phyloP scores from a whole-genome alignment of 2,113 vertebrate genomes.

The Tragelaphus strepsiceros region DNA sequence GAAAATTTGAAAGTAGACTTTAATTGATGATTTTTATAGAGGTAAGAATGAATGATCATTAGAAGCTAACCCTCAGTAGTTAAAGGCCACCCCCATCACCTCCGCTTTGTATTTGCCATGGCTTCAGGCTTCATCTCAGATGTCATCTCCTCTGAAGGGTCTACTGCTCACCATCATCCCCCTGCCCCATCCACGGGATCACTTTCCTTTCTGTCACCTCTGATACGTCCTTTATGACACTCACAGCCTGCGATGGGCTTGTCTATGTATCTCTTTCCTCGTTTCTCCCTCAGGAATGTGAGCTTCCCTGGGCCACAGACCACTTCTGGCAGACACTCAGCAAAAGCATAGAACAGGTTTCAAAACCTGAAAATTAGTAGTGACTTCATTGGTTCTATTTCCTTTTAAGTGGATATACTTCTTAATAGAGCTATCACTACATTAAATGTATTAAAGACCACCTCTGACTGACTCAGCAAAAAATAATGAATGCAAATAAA shows the following conservation, averaged over 20 bases:
- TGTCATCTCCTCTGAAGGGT: background rate
- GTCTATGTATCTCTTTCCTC: background rate
- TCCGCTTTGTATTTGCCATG: background rate
- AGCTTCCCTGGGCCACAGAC: background rate
- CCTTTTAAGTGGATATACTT: background rate
- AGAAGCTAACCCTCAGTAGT: background rate
- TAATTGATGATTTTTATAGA: background rate
- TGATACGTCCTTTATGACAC: background rate
- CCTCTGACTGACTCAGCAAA: background rate
- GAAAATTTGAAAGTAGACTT: background rate
- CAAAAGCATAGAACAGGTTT: background rate
- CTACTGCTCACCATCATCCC: background rate
- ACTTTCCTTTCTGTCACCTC: background rate
- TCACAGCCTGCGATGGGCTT: background rate
- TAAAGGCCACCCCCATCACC: background rate
- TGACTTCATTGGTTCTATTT: background rate
- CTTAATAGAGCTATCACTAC: background rate
- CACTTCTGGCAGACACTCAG: too few relatives aligned
- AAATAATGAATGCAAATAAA: background rate
- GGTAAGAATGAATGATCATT: background rate
- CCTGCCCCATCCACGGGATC: background rate
- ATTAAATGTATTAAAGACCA: background rate
- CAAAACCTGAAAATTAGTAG: background rate
- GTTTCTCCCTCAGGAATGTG: background rate
- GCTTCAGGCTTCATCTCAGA: background rate